Conservation (phyloP, 2,797 vertebrate genomes). For the Thunnus albacares region DNA sequence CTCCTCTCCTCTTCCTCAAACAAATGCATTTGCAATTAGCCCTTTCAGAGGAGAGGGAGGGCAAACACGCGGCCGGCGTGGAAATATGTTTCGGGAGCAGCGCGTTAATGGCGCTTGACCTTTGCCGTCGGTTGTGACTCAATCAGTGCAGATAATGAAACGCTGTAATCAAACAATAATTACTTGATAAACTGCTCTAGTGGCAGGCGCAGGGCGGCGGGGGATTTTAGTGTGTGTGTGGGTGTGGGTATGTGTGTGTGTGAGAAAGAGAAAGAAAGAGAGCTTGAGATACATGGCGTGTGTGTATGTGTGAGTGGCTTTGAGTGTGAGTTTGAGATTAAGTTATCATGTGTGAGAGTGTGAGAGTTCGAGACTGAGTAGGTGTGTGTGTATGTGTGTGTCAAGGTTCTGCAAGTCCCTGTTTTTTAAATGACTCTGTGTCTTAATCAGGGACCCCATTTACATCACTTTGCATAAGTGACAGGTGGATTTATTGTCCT, state of each 20-base stretch:
- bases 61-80: slow-evolving; percentile 80
- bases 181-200: slow-evolving; percentile 89
- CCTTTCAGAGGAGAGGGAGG: slow-evolving; percentile 85
- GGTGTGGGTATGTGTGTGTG: slow-evolving; percentile 38
- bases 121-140: slow-evolving; percentile 88
- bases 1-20: slow-evolving; percentile 85
- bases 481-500: slow-evolving; percentile 87
- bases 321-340: slow-evolving; percentile 30
- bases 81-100: slow-evolving; percentile 84
- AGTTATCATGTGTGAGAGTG: slow-evolving; percentile 17
- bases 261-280: slow-evolving; percentile 24
- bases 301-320: slow-evolving; percentile 38
- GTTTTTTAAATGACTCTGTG: slow-evolving; percentile 86
- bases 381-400: slow-evolving; percentile 65
- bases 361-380: slow-evolving; percentile 13
- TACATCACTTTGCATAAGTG: slow-evolving; percentile 89
- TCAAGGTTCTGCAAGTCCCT: slow-evolving; percentile 80
- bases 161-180: slow-evolving; percentile 91
- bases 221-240: slow-evolving; percentile 69
- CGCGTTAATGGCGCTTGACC: slow-evolving; percentile 87
- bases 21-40: slow-evolving; percentile 90
- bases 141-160: slow-evolving; percentile 91
- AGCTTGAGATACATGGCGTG: slow-evolving; percentile 45
- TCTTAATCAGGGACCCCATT: slow-evolving; percentile 88
- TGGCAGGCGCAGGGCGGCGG: slow-evolving; percentile 73